These are phyloP conservation scores for Okamejei kenojei DNA, from an alignment of 2,797 vertebrate species.

Conservation along the genomic window DNA sequence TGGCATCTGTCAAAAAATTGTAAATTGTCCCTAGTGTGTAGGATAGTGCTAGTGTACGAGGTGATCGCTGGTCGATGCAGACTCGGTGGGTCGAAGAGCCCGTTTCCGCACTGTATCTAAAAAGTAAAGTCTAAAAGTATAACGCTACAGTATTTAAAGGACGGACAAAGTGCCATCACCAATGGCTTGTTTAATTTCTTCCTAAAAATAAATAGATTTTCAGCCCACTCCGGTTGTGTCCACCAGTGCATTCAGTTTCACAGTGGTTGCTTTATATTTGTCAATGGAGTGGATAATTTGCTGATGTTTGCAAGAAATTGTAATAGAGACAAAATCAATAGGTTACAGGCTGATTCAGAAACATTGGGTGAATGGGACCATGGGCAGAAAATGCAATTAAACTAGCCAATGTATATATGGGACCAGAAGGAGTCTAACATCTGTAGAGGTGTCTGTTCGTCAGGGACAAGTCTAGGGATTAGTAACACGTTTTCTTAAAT, in stretches of 20 bases:
- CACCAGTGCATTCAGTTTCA: background rate
- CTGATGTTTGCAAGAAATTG: background rate
- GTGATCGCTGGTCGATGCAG: too few relatives aligned
- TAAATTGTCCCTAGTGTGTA: too few relatives aligned
- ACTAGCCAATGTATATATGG: background rate
- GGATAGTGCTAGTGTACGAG: too few relatives aligned
- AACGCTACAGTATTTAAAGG: background rate
- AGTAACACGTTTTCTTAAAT: background rate
- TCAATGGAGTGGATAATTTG: background rate
- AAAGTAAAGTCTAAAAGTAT: too few relatives aligned
- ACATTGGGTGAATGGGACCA: background rate
- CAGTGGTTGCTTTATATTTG: background rate
- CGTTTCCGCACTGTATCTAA: too few relatives aligned
- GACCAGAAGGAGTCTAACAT: background rate
- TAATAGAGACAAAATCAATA: conserved; percentile 7
- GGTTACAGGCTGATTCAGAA: conserved; percentile 5
- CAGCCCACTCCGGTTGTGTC: background rate
- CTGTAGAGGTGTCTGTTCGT: background rate
- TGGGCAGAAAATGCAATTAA: background rate
- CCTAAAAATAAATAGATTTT: background rate
- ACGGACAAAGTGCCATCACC: background rate
- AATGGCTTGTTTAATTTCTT: background rate
- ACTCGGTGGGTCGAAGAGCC: too few relatives aligned
- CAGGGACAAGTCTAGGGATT: background rate
- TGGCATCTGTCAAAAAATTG: too few relatives aligned